Base-by-base conservation (phyloP, 2,797 vertebrate species). In the Chaetophractus vellerosus region DNA sequence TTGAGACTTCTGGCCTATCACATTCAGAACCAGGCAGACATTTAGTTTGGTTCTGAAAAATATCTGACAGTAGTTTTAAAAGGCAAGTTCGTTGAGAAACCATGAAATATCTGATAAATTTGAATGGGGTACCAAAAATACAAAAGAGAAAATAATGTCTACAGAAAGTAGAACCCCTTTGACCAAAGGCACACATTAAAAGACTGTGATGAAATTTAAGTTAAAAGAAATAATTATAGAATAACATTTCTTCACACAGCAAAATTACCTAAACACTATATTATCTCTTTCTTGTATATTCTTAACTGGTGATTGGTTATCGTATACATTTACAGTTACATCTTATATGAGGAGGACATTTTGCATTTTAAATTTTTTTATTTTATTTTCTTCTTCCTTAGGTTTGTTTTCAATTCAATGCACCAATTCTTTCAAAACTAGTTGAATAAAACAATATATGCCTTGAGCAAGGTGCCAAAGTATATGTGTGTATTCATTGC, bases 41-140 rank as follows among this genome's bases (percentile, higher is more conserved):
- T 96, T 94, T 94, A 38, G 9, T 74, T 96, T 96, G 76, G 86
- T 80, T 80, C 59, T 92, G 64, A 96, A 96, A 97, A 95, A 1
- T 72, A 97, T 85, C 16, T 89, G 85, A 81, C 0, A 0, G 33
- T 50, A 95, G 9, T 82, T 52, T 93, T 90, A 89, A 59, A 91
- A 95, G 71, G 8, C 61, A 93, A 48, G 36, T 85, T 21, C 2
- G 19, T 69, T 55, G 31, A 81, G 88, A 96, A 95, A 69, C 76
- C 45, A 21, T 50, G 69, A 76, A 45, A 61, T 71, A 96, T 31
- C 33, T 64, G 48, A 50, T 88, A 96, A 96, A 68, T 45, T 95
- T 26, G 1, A 14, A 90, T 74, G 15, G 12, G 19, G 92, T 96
- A 21, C 41, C 91, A 93, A 90, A 90, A 83, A 95, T 36, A 96